Percentiles rank a stretch among this genome's conserved stretches.
Conservation (phyloP, 2,888 invertebrate genomes). For the Metellina segmentata region DNA sequence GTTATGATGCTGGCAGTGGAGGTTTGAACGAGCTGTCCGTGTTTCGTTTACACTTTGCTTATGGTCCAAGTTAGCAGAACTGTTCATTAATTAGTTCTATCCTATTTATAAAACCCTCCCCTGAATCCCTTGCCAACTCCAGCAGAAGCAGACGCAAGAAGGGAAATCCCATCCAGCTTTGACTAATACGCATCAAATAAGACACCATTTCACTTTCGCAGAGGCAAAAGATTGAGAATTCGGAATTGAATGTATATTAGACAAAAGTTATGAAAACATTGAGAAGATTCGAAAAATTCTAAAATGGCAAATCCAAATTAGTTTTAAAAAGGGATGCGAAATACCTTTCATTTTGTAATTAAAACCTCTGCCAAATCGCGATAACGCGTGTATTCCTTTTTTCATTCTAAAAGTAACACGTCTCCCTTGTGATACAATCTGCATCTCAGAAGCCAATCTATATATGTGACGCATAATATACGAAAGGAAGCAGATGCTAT, state of each 20-base stretch:
- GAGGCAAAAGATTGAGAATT: background rate
- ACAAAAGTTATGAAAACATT: background rate
- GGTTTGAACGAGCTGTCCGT: constrained; percentile 48
- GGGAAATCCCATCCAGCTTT: constrained; percentile 44
- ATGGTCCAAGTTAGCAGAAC: constrained; percentile 68
- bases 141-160: constrained; percentile 37
- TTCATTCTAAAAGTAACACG: constrained; percentile 39
- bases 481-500: background rate
- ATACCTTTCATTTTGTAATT: background rate
- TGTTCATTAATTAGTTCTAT: constrained; percentile 75
- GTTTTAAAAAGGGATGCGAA: background rate
- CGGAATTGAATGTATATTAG: background rate
- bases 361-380: constrained; percentile 41
- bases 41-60: constrained; percentile 69
- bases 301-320: background rate
- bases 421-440: constrained; percentile 19
- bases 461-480: constrained; percentile 1
- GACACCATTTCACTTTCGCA: background rate
- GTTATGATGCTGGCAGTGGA: constrained; percentile 69
- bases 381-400: constrained; percentile 21
- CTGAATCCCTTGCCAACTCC: constrained; percentile 64
- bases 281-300: background rate
- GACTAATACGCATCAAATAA: constrained; percentile 6
- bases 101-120: constrained; percentile 70
- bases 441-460: constrained; percentile 6